A percentile compares a stretch with the other conserved stretches of the same genome.
Conservation (phyloP, 2,797 vertebrate genomes). For the Rhynchotus rufescens region DNA sequence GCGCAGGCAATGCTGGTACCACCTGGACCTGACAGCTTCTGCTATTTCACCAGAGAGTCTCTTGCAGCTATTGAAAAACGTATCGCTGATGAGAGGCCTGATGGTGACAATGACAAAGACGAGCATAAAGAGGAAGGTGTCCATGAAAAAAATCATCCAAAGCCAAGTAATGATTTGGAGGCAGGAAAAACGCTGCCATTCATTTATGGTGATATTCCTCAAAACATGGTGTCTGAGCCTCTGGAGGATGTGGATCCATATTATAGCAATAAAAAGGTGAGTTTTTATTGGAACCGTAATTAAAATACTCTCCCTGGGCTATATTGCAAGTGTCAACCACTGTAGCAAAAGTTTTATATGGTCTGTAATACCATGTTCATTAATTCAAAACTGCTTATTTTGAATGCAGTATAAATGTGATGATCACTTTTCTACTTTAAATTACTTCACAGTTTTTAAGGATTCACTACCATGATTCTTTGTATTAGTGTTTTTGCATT, state of each 20-base stretch:
- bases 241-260: conserved; percentile 95
- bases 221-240: conserved; percentile 87
- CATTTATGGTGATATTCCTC: conserved; percentile 92
- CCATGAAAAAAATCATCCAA: conserved; percentile 77
- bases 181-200: conserved; percentile 91
- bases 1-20: conserved; percentile 86
- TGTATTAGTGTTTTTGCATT: neutral
- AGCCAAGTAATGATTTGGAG: conserved; percentile 90
- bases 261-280: conserved; percentile 91
- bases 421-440: neutral
- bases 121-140: conserved; percentile 80
- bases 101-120: conserved; percentile 85
- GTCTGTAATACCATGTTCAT: neutral
- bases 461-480: neutral
- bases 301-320: neutral
- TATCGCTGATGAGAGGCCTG: conserved; percentile 87
- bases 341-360: neutral
- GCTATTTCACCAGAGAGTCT: conserved; percentile 88
- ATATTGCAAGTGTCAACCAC: neutral
- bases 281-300: conserved; percentile 41
- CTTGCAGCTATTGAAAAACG: conserved; percentile 91
- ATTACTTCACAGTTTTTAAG: neutral
- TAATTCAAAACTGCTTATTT: neutral
- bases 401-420: neutral
- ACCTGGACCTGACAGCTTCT: conserved; percentile 93